Evolutionary conservation across 2,797 vertebrate species (phyloP).

Genomic region (Protosalanx chinensis): DNA sequence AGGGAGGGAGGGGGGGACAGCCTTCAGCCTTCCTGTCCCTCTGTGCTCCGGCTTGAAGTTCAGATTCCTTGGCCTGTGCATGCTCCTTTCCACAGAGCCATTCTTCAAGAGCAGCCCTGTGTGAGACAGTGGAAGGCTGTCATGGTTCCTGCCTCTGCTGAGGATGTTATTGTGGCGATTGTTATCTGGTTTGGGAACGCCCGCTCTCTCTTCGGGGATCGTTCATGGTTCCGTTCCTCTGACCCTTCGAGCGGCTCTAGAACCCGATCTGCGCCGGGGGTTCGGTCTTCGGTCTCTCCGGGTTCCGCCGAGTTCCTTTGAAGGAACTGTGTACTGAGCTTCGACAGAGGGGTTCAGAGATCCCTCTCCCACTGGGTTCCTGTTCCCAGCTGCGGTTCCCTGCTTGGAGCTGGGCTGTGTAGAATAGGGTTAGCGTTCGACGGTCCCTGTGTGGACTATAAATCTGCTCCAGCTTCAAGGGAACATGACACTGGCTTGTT

Average conservation of each 20-base stretch:
- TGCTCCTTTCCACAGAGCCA: slow-evolving; percentile 26
- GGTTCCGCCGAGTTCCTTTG: slow-evolving; percentile 38
- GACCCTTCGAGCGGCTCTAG: slow-evolving; percentile 37
- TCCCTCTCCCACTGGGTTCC: slow-evolving; percentile 17
- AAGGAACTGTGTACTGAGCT: slow-evolving; percentile 31
- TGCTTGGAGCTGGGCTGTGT: slow-evolving; percentile 19
- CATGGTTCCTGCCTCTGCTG: not conserved
- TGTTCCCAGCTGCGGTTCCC: slow-evolving; percentile 27
- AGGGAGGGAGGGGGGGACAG: not conserved
- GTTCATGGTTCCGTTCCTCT: slow-evolving; percentile 35
- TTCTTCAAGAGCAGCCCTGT: slow-evolving; percentile 14
- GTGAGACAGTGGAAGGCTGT: slow-evolving; percentile 8
- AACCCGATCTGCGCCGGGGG: slow-evolving; percentile 30
- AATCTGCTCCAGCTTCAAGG: not conserved
- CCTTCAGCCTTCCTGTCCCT: not conserved
- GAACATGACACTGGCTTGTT: slow-evolving; percentile 21
- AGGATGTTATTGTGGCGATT: slow-evolving; percentile 17
- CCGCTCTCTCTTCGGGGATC: slow-evolving; percentile 20
- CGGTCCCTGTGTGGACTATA: slow-evolving; percentile 9
- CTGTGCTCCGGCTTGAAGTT: slow-evolving; percentile 12
- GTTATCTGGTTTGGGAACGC: slow-evolving; percentile 26
- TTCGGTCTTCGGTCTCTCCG: slow-evolving; percentile 25
- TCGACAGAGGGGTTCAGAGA: slow-evolving; percentile 30
- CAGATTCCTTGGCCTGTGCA: slow-evolving; percentile 11
- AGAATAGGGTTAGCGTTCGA: slow-evolving; percentile 12